Evolutionary conservation across 2,888 invertebrate genomes (phyloP).

Genomic region (Embidobia sp.): DNA sequence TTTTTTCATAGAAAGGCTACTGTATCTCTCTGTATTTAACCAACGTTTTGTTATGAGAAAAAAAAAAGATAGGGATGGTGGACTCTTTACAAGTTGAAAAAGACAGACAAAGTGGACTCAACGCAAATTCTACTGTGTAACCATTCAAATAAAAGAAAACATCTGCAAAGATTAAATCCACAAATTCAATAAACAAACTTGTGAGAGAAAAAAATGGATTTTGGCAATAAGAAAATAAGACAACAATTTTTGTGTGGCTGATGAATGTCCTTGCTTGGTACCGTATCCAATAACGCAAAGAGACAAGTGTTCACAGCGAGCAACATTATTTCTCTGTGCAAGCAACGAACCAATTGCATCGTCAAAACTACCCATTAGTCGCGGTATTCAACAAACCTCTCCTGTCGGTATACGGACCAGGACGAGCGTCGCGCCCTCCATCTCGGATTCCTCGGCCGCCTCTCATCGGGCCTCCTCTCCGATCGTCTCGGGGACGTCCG

Average conservation of each 20-base stretch:
- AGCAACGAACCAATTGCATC: constrained; percentile 58
- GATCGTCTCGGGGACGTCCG: constrained; percentile 82
- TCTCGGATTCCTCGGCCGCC: constrained; percentile 82
- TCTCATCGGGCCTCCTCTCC: constrained; percentile 83
- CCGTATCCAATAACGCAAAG: constrained; percentile 52
- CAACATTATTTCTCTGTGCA: constrained; percentile 54
- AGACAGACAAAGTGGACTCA: too few species aligned
- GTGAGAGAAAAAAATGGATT: not conserved
- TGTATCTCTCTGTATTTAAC: too few species aligned
- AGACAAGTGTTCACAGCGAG: constrained; percentile 45
- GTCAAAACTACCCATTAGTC: constrained; percentile 66
- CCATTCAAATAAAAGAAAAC: too few species aligned
- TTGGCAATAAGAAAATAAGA: not conserved
- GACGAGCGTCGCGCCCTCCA: constrained; percentile 81
- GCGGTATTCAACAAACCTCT: constrained; percentile 76
- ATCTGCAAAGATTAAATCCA: too few species aligned
- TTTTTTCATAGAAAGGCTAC: too few species aligned
- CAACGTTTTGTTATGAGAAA: too few species aligned
- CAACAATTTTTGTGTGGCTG: not conserved
- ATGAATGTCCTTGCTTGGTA: constrained; percentile 17
- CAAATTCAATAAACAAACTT: too few species aligned
- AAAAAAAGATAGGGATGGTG: too few species aligned
- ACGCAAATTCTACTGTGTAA: too few species aligned
- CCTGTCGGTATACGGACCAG: constrained; percentile 81
- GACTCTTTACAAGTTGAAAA: too few species aligned